Conservation (phyloP, 2,113 vertebrate species). For the Aythya baeri region DNA sequence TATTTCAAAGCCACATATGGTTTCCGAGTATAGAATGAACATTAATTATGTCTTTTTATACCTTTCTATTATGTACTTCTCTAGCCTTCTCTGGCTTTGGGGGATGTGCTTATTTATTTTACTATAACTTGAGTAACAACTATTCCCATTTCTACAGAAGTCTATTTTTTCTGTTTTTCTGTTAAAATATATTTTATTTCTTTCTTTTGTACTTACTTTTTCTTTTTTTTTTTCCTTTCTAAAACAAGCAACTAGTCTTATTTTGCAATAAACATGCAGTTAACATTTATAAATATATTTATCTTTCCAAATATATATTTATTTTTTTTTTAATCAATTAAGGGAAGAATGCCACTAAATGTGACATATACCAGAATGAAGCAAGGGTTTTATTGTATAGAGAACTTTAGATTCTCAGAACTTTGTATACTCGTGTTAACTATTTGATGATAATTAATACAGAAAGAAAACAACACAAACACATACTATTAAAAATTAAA, state of each 20-base stretch:
- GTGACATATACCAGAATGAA: background rate
- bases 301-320: background rate
- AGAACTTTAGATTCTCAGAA: background rate
- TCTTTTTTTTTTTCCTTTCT: background rate
- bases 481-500: conserved; percentile 22
- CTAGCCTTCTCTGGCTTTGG: background rate
- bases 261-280: background rate
- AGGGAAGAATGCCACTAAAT: background rate
- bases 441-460: background rate
- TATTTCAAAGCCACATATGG: conserved; percentile 59
- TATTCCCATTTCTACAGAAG: background rate
- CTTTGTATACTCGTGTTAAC: background rate
- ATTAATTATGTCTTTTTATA: conserved; percentile 46
- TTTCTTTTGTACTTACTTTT: background rate
- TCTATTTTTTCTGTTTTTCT: background rate
- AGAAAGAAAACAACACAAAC: background rate
- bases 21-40: conserved; percentile 49
- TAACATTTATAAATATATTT: background rate
- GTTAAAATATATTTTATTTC: background rate
- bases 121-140: background rate
- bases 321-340: background rate
- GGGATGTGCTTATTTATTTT: background rate
- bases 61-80: conserved; percentile 23
- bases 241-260: background rate
- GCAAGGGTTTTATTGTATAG: background rate